Evolutionary conservation across 2,113 vertebrate species (phyloP).

Genomic region (Columba janthina): DNA sequence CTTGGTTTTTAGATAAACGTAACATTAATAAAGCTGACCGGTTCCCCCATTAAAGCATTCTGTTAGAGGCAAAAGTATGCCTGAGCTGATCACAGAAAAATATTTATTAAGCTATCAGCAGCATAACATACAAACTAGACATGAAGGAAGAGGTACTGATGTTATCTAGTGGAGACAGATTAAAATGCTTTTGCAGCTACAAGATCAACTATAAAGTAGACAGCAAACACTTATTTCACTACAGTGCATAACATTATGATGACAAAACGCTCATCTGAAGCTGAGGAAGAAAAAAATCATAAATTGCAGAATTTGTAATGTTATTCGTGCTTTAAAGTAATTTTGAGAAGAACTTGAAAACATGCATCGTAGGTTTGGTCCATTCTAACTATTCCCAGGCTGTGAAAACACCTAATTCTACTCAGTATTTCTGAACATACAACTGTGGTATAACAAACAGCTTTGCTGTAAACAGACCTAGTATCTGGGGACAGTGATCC

Average conservation of each 20-base stretch:
- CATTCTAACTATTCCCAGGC: background rate
- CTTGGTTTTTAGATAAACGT: background rate
- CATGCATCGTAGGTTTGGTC: background rate
- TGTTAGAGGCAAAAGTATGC: background rate
- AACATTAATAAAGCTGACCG: background rate
- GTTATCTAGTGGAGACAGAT: background rate
- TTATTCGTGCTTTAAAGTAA: background rate
- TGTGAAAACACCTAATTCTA: background rate
- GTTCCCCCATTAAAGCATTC: background rate
- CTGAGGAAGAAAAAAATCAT: background rate
- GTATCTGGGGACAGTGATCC: conserved; percentile 96
- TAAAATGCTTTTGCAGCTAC: background rate
- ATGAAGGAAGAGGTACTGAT: background rate
- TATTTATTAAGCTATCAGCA: background rate
- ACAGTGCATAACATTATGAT: background rate
- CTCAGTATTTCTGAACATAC: background rate
- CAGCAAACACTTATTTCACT: background rate
- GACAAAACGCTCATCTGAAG: background rate
- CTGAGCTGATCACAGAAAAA: background rate
- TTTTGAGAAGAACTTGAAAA: background rate
- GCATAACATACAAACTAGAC: background rate
- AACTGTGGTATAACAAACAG: conserved; percentile 31
- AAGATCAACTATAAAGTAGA: background rate
- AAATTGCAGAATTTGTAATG: background rate
- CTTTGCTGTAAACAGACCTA: conserved; percentile 81